A percentile compares a stretch with the other conserved stretches of the same genome.
These are phyloP conservation scores for Chymomyza costata DNA, from an alignment of 1,140 invertebrate species.

Conservation along the genomic window DNA sequence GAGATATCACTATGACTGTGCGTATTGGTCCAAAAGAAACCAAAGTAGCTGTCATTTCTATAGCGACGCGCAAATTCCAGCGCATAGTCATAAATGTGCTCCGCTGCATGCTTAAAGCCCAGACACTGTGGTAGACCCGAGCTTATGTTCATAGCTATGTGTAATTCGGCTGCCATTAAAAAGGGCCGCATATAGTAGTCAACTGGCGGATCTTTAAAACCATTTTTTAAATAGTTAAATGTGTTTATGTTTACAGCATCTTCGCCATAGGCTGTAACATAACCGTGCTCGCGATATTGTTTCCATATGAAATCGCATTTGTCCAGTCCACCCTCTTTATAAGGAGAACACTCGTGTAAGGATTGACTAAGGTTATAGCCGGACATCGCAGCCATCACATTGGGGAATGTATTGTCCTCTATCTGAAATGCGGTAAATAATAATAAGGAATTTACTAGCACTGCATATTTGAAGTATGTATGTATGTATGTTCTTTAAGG, in stretches of 20 bases:
- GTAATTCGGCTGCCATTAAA: conserved; percentile 79
- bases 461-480: too few relatives aligned
- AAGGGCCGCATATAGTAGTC: conserved; percentile 90
- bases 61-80: conserved; percentile 79
- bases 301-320: conserved; percentile 89
- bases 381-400: conserved; percentile 85
- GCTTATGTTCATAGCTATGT: conserved; percentile 74
- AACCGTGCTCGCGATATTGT: conserved; percentile 82
- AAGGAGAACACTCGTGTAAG: conserved; percentile 77
- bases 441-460: too few relatives aligned
- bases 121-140: conserved; percentile 77
- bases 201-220: conserved; percentile 86
- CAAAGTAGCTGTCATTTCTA: conserved; percentile 80
- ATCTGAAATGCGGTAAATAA: conserved; percentile 70
- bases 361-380: conserved; percentile 78
- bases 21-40: conserved; percentile 87
- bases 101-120: conserved; percentile 78
- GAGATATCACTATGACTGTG: conserved; percentile 87
- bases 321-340: conserved; percentile 76
- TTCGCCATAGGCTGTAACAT: conserved; percentile 87
- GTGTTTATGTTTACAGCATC: conserved; percentile 85
- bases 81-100: conserved; percentile 79
- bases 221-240: conserved; percentile 88
- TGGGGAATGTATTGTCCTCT: conserved; percentile 89
- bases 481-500: too few relatives aligned